Base-by-base conservation (phyloP, 2,113 vertebrate genomes). In the Epinephelus fuscoguttatus region DNA sequence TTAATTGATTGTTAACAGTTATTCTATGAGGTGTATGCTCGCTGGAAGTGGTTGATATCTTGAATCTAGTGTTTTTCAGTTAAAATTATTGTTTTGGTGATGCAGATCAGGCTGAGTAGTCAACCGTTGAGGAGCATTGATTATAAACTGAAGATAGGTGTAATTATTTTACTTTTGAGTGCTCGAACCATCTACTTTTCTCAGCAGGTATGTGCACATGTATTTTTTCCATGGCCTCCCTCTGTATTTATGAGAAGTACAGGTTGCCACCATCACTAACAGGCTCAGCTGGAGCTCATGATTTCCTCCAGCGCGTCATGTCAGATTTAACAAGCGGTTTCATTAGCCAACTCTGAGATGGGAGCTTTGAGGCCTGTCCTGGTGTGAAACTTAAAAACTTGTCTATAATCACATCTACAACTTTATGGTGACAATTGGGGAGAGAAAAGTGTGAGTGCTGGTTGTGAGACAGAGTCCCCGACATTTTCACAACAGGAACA, bases 261-360 rank as follows among this genome's bases (percentile, higher is more conserved):
- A 68, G 66, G 69, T 64, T 85, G 73, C 85, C 56, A 63, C 10
- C 15, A 3, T 70, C 80, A n/a, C 76, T 83, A 70, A 84, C 27
- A 59, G 69, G 42, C 80, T 75, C 77, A 71, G 69, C 69, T 50
- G 70, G 82, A 84, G 69, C 64, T 69, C 71, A 60, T 81, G 70
- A 81, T 90, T 88, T 88, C 70, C 80, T 49, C 40, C 60, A 53
- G 69, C 30, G 1, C 18, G 5, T 53, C 37, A 23, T 74, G 84
- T 82, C 85, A 80, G 37, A 45, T 77, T 87, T 78, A 85, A 83
- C 71, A 74, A 81, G 59, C 23, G 1, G 57, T 82, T 82, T 85
- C 69, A 90, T 85, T 80, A 71, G 63, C 60, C 62, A 8, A 3
- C 3, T 33, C 55, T 63, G 76, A 12, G 33, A 8, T 10, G 63